Base-by-base conservation (phyloP, 1,140 invertebrate species). In the Drosophila malerkotliana region DNA sequence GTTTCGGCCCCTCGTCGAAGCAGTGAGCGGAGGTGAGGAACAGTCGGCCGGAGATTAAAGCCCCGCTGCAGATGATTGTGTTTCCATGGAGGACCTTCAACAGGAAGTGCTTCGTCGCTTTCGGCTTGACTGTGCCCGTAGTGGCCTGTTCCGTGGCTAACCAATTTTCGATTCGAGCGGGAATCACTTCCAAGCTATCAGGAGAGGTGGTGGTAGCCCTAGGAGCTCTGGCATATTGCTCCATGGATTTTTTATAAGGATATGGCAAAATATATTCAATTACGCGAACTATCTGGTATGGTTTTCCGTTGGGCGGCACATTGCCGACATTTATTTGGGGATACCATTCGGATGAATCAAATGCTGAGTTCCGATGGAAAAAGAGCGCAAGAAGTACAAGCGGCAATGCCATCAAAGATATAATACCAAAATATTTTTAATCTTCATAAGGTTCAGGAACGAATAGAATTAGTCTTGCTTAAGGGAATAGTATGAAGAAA, bases 221-320 rank as follows among this genome's bases (percentile, higher is more conserved):
- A 2, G 30, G 15, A 8, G 21, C 2, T 21, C 30, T 64, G 7
- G 61, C 41, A 0, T 8, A 18, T 10, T 45, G 28, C 18, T 15
- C 28, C 5, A n/a, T 2, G 15, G 12, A 1, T 15, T 7, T 47
- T 7, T 72, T 54, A n/a, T 52, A 48, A 12, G 73, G 37, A 30
- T 59, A 55, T 0, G 77, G 76, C 14, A 74, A 44, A 21, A 79
- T 4, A 26, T 79, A 79, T 51, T 79, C 76, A 7, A 79, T 63
- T 10, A 79, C 30, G 0, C 76, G 77, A 1, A 79, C 69, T 37
- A 79, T 62, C 34, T 77, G 75, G 57, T 60, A 77, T 1, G 66
- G 14, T 8, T 49, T 21, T 7, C 77, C 64, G 5, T 34, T 21
- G 2, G 12, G 2, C 6, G 63, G 58, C 12, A 64, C 8, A 3